Base-by-base conservation (phyloP, 2,888 invertebrate species). In the Philopedon plagiatum region DNA sequence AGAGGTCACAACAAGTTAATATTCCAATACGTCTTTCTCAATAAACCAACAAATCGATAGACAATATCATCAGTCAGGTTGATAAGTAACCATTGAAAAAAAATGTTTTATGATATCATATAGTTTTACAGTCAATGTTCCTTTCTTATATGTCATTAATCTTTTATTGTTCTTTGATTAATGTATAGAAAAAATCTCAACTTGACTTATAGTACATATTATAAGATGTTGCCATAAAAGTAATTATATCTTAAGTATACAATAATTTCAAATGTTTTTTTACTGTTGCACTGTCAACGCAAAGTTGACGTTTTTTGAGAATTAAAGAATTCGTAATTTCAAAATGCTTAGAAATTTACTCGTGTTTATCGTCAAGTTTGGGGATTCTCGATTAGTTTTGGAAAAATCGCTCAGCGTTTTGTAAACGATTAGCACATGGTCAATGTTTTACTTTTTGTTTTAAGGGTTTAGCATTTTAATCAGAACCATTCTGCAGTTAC, bases 21-120 rank as follows among this genome's bases (percentile, higher is more conserved):
- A 65, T 65, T 19, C 57, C 57, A 34, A 63, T 63, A 65, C 65
- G 57, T 44, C 65, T 44, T 57, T 64, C 64, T 56, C 44, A 57
- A 65, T 65, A 65, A 44, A 65, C 65, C 32, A 65, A 65, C 65
- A 65, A 65, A 65, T 65, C 57, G 57, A 57, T 65, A 57, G 65
- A 56, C 65, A 57, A 64, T 64, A 64, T 64, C 56, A 57, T 57
- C 57, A 65, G 57, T 65, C 57, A 65, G 65, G 44, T 44, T 29
- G 41, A 56, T 46, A 34, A 41, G 63, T 63, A 15, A 15, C 51
- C 56, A 41, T 54, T 41, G 56, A 26, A 39, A 54, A 29, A 63
- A 51, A 62, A 39, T 39, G 57, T 57, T 37, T 15, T 57, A 57
- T 54, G 26, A 9, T 41, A 41, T 58, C 26, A 26, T 46, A 51